Percentiles rank a stretch among this genome's conserved stretches.
Evolutionary conservation across 2,888 invertebrate genomes (phyloP).

Genomic region (Noctua janthe): DNA sequence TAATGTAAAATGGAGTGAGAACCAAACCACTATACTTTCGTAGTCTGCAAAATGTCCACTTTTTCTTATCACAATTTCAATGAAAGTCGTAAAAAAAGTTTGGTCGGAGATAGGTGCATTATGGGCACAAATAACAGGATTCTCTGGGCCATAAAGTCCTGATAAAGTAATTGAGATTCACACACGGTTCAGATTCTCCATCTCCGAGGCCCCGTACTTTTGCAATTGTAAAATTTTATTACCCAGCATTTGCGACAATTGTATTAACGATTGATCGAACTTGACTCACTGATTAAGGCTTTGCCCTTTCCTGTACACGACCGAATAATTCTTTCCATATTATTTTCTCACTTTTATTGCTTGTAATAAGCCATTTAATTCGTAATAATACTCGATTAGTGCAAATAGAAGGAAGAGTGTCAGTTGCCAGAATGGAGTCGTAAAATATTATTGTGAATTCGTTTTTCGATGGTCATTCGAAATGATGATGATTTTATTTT

Average conservation of each 20-base stretch:
- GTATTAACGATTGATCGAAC: constrained; percentile 73
- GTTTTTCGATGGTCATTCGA: constrained; percentile 30
- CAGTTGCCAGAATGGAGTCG: constrained; percentile 45
- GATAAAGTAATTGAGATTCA: constrained; percentile 55
- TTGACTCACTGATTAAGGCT: constrained; percentile 73
- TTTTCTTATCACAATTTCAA: not conserved
- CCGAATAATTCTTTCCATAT: constrained; percentile 70
- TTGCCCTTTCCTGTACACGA: constrained; percentile 71
- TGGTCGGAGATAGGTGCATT: not conserved
- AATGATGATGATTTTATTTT: constrained; percentile 41
- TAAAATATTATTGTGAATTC: constrained; percentile 39
- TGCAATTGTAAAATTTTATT: constrained; percentile 84
- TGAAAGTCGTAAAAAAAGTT: not conserved
- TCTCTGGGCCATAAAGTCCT: constrained; percentile 21
- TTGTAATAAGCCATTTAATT: constrained; percentile 74
- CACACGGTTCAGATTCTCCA: constrained; percentile 28
- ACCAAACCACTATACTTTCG: constrained; percentile 11
- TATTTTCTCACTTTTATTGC: constrained; percentile 75
- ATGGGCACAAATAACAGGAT: constrained; percentile 39
- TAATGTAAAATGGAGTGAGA: constrained; percentile 40
- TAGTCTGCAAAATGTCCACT: not conserved
- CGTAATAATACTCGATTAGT: constrained; percentile 60
- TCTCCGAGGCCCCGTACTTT: constrained; percentile 53
- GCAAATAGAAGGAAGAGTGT: constrained; percentile 50
- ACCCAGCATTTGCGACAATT: constrained; percentile 84